Evolutionary conservation across 2,797 vertebrate species (phyloP).

Genomic region (Orientallactaga sibirica): DNA sequence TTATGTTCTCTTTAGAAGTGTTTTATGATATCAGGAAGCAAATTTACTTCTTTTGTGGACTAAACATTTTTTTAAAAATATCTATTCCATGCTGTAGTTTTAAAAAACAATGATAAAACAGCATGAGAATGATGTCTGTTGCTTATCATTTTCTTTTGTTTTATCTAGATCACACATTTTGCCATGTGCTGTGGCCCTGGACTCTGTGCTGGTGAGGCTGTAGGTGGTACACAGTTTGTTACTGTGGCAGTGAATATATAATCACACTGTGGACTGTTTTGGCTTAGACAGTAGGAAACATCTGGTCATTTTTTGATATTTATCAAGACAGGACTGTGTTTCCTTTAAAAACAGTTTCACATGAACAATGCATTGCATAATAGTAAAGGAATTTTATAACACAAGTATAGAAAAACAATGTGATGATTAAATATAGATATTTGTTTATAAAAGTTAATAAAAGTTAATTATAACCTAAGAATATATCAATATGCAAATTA

Average conservation of each 20-base stretch:
- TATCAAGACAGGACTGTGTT: conserved; percentile 84
- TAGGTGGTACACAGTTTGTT: not conserved
- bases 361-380: conserved; percentile 75
- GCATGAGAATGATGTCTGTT: not conserved
- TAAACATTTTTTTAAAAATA: conserved; percentile 8
- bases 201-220: not conserved
- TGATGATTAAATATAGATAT: conserved; percentile 27
- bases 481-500: not conserved
- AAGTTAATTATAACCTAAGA: conserved; percentile 35
- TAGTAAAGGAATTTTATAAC: conserved; percentile 77
- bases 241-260: not conserved
- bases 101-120: not conserved
- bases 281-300: conserved; percentile 89
- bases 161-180: not conserved
- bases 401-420: conserved; percentile 56
- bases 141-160: not conserved
- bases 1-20: not conserved
- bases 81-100: not conserved
- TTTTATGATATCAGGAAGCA: not conserved
- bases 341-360: conserved; percentile 86
- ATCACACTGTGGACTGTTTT: conserved; percentile 75
- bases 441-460: conserved; percentile 18
- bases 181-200: not conserved
- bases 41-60: conserved; percentile 24
- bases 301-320: conserved; percentile 85